phyloP scores from a whole-genome alignment of 1,140 invertebrate genomes.

The Drosophila nigromelanica region DNA sequence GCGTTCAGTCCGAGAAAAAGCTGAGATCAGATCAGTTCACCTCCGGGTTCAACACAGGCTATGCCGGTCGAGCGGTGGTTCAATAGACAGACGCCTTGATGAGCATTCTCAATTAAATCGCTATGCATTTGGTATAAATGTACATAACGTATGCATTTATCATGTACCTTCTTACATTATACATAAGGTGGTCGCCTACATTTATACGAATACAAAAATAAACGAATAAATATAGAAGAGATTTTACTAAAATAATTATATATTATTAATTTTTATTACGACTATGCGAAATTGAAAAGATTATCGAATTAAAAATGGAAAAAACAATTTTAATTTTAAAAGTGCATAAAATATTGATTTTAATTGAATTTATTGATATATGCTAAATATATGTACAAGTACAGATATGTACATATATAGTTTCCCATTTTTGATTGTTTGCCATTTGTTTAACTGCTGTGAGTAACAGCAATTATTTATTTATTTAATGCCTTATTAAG shows the following conservation, averaged over 20 bases:
- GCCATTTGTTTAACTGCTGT: too few relatives aligned
- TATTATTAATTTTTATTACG: too few relatives aligned
- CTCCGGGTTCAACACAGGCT: constrained; percentile 53
- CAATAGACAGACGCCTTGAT: constrained; percentile 49
- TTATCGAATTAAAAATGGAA: too few relatives aligned
- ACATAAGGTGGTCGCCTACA: too few relatives aligned
- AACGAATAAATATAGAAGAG: background rate
- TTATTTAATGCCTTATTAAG: constrained; percentile 20
- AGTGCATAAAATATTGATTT: too few relatives aligned
- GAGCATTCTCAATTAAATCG: background rate
- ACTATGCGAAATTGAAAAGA: too few relatives aligned
- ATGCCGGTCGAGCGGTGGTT: constrained; percentile 60
- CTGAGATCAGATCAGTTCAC: constrained; percentile 32
- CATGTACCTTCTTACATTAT: constrained; percentile 16
- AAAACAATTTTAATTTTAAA: too few relatives aligned
- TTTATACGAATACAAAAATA: background rate
- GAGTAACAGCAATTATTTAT: constrained; percentile 3
- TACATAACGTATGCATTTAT: constrained; percentile 36
- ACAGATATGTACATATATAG: too few relatives aligned
- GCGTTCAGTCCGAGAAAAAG: constrained; percentile 54
- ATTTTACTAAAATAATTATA: too few relatives aligned
- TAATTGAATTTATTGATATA: too few relatives aligned
- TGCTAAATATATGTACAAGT: too few relatives aligned
- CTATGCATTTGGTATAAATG: constrained; percentile 34
- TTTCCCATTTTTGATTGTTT: too few relatives aligned